These are phyloP conservation scores for Arctia plantaginis DNA, from an alignment of 2,888 invertebrate species.

Conservation along the genomic window DNA sequence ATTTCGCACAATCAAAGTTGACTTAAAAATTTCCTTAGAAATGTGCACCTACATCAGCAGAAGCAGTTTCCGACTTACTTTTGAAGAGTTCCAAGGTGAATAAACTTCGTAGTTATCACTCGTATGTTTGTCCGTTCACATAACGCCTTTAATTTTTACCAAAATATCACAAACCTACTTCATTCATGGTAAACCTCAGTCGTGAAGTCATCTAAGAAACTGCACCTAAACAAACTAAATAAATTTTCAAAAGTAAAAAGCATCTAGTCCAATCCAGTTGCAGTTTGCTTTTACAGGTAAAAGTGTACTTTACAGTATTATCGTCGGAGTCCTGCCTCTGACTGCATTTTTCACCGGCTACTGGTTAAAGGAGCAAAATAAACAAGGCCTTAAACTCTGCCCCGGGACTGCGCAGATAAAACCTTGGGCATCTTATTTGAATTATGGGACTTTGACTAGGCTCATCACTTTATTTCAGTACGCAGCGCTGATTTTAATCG, in stretches of 20 bases:
- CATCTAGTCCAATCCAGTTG: conserved; percentile 46
- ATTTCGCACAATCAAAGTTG: too few relatives aligned
- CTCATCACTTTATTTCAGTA: conserved; percentile 51
- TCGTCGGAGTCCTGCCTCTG: conserved; percentile 52
- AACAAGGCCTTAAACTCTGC: conserved; percentile 63
- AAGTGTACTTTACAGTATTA: conserved; percentile 67
- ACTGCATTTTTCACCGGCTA: conserved; percentile 68
- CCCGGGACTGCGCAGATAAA: conserved; percentile 68
- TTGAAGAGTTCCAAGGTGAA: too few relatives aligned
- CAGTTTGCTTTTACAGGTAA: conserved; percentile 58
- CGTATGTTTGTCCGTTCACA: too few relatives aligned
- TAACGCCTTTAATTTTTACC: too few relatives aligned
- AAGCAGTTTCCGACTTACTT: too few relatives aligned
- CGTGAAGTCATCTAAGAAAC: neutral
- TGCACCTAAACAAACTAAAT: conserved; percentile 27
- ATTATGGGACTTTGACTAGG: conserved; percentile 64
- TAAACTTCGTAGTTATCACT: too few relatives aligned
- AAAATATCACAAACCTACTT: neutral
- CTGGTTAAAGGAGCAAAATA: conserved; percentile 66
- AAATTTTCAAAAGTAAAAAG: conserved; percentile 51
- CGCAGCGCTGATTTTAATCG: conserved; percentile 35
- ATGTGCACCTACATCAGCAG: too few relatives aligned
- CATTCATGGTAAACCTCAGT: neutral
- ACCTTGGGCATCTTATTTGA: conserved; percentile 67
- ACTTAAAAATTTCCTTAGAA: too few relatives aligned